phyloP scores from a whole-genome alignment of 2,888 invertebrate species.

The Corbicula japonica region DNA sequence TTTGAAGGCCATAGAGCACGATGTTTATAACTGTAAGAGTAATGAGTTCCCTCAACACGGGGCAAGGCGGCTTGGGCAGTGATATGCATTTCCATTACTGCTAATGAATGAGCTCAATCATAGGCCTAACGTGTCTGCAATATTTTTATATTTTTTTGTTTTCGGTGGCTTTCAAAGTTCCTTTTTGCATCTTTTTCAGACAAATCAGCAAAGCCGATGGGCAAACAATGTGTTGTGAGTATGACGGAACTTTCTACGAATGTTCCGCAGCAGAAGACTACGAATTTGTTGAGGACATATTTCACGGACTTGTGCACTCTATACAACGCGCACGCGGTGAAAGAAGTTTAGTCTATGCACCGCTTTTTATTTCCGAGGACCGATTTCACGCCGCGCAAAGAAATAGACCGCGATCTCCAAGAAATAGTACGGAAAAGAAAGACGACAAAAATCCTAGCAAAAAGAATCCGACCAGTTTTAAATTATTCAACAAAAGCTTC shows the following conservation, averaged over 20 bases:
- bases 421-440: constrained; percentile 72
- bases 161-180: too few relatives aligned
- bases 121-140: too few relatives aligned
- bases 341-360: constrained; percentile 79
- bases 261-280: constrained; percentile 86
- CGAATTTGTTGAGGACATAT: constrained; percentile 84
- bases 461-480: constrained; percentile 79
- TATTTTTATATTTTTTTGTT: too few relatives aligned
- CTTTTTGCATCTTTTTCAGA: constrained; percentile 65
- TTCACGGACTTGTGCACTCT: constrained; percentile 83
- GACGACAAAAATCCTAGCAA: constrained; percentile 79
- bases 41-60: too few relatives aligned
- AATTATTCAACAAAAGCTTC: constrained; percentile 82
- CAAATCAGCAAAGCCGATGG: constrained; percentile 83
- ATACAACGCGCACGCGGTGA: constrained; percentile 83
- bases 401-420: constrained; percentile 79
- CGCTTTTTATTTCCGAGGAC: constrained; percentile 84
- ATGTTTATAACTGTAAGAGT: too few relatives aligned
- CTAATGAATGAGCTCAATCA: too few relatives aligned
- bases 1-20: too few relatives aligned
- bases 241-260: constrained; percentile 85
- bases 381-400: constrained; percentile 64
- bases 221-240: constrained; percentile 80
- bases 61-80: too few relatives aligned
- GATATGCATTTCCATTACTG: too few relatives aligned